Evolutionary conservation across 2,888 invertebrate genomes (phyloP).

Genomic region (Tolmerus cingulatus): DNA sequence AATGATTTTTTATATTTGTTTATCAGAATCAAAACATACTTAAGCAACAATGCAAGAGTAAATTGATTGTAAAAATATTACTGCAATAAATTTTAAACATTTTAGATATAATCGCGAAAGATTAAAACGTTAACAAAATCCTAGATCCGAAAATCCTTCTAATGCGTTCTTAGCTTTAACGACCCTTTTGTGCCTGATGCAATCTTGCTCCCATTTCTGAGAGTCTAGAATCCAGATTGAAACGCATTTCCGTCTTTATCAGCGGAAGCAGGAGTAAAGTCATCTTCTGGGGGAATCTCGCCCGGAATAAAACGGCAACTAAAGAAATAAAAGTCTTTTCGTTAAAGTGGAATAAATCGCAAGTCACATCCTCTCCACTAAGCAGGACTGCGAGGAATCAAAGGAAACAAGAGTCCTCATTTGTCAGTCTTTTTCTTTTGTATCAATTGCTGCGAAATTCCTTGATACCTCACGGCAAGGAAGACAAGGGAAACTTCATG

Average conservation of each 20-base stretch:
- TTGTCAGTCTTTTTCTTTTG: slow-evolving; percentile 3
- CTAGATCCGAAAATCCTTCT: background rate
- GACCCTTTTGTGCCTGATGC: background rate
- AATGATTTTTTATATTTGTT: too few relatives aligned
- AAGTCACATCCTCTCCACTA: background rate
- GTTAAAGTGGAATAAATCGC: background rate
- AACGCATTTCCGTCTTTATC: background rate
- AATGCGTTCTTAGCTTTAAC: background rate
- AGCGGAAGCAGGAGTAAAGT: background rate
- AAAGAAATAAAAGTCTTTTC: background rate
- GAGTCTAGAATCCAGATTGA: background rate
- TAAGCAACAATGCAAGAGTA: too few relatives aligned
- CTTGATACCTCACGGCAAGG: background rate
- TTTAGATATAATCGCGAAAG: background rate
- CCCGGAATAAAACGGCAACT: background rate
- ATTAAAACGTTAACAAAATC: background rate
- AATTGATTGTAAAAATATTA: too few relatives aligned
- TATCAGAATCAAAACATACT: too few relatives aligned
- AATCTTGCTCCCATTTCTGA: background rate
- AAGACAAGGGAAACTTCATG: background rate
- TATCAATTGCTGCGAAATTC: background rate
- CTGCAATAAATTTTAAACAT: too few relatives aligned
- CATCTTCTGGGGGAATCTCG: background rate
- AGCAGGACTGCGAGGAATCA: background rate
- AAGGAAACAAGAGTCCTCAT: background rate